A percentile compares a stretch with the other conserved stretches of the same genome.
These are phyloP conservation scores for Eumaeus atala DNA, from an alignment of 1,140 invertebrate species.

Conservation along the genomic window DNA sequence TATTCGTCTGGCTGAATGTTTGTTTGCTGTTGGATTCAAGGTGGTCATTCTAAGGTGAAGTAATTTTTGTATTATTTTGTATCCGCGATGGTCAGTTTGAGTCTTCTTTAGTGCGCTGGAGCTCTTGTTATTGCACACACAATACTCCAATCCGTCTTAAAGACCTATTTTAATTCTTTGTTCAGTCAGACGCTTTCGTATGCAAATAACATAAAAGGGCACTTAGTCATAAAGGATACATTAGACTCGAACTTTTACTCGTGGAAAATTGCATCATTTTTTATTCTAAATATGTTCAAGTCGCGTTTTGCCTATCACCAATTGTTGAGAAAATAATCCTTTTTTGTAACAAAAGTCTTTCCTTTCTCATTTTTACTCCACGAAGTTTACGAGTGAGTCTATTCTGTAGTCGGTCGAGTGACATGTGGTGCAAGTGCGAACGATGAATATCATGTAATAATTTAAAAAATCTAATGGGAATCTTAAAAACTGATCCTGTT, in stretches of 20 bases:
- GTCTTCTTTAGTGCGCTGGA: background rate
- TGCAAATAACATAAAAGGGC: constrained; percentile 5
- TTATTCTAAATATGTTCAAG: constrained; percentile 12
- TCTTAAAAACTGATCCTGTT: too few relatives aligned
- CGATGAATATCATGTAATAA: background rate
- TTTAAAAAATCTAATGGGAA: background rate
- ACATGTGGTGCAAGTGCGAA: constrained; percentile 5
- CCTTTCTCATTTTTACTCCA: constrained; percentile 50
- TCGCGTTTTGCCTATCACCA: constrained; percentile 13
- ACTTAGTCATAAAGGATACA: constrained; percentile 10
- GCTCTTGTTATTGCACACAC: background rate
- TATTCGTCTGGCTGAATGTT: too few relatives aligned
- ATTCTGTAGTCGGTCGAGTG: constrained; percentile 32
- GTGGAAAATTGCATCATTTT: constrained; percentile 14
- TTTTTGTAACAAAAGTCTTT: constrained; percentile 38
- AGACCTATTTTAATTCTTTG: constrained; percentile 4
- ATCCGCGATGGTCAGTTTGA: too few relatives aligned
- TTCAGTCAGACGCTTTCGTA: constrained; percentile 4
- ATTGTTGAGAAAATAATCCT: constrained; percentile 20
- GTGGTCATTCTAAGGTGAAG: too few relatives aligned
- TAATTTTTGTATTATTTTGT: too few relatives aligned
- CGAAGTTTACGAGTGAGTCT: constrained; percentile 46
- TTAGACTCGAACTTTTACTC: constrained; percentile 14
- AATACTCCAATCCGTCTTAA: constrained; percentile 1
- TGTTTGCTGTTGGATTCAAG: too few relatives aligned